A percentile compares a stretch with the other conserved stretches of the same genome.
Evolutionary conservation across 2,888 invertebrate species (phyloP).

Genomic region (Lysandra bellargus): DNA sequence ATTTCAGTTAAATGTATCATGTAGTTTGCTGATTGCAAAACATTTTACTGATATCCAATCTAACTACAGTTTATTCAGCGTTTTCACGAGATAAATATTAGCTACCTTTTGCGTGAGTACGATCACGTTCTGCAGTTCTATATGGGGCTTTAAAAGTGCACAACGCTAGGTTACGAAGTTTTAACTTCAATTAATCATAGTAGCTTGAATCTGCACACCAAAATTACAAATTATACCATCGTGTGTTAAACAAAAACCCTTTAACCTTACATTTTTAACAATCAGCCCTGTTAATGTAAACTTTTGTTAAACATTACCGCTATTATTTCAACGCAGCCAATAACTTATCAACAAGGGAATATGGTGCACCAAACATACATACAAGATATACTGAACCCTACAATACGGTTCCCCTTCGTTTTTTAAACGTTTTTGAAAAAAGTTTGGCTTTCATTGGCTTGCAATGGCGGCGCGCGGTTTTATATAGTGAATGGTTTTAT

Average conservation of each 20-base stretch:
- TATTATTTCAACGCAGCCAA: not conserved
- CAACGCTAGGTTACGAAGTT: too few relatives aligned
- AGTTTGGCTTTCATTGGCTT: slow-evolving; percentile 48
- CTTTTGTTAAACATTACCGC: not conserved
- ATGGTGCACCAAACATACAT: not conserved
- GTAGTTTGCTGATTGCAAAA: not conserved
- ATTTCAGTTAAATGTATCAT: not conserved
- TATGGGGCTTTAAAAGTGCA: too few relatives aligned
- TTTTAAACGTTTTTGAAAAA: slow-evolving; percentile 37
- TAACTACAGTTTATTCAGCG: not conserved
- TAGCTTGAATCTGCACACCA: too few relatives aligned
- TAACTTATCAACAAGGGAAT: not conserved
- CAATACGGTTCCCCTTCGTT: slow-evolving; percentile 2
- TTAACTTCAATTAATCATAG: too few relatives aligned
- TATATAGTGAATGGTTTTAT: slow-evolving; percentile 35
- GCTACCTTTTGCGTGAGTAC: too few relatives aligned
- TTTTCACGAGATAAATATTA: too few relatives aligned
- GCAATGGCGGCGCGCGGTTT: slow-evolving; percentile 49
- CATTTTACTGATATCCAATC: not conserved
- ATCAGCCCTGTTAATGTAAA: too few relatives aligned
- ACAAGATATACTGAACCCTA: slow-evolving; percentile 3
- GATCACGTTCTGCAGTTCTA: too few relatives aligned
- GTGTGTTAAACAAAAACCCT: too few relatives aligned
- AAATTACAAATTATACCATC: too few relatives aligned
- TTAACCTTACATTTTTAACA: not conserved